Conservation (phyloP, 2,113 vertebrate species). For the Pachypanchax playfairii region DNA sequence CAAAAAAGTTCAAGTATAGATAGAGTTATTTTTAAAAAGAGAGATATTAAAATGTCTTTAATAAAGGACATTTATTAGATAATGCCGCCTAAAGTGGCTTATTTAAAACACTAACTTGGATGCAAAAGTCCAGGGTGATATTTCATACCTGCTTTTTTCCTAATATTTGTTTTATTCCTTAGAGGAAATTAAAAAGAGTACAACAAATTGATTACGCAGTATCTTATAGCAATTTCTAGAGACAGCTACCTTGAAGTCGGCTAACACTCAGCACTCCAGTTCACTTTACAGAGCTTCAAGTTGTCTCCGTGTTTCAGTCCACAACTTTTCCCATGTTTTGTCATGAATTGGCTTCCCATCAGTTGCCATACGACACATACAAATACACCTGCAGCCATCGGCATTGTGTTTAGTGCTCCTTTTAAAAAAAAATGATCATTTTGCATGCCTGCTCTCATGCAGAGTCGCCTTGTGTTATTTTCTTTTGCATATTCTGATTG, state of each 20-base stretch:
- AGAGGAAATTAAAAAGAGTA: constrained; percentile 64
- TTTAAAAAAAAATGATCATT: constrained; percentile 55
- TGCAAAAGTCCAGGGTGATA: constrained; percentile 72
- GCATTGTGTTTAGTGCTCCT: constrained; percentile 71
- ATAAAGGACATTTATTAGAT: constrained; percentile 73
- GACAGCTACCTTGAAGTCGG: constrained; percentile 61
- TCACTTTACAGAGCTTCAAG: constrained; percentile 70
- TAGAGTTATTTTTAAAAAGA: constrained; percentile 84
- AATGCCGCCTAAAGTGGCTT: constrained; percentile 77
- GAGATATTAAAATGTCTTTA: constrained; percentile 75
- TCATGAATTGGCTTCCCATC: constrained; percentile 59
- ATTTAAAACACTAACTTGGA: constrained; percentile 78
- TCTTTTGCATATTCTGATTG: constrained; percentile 80
- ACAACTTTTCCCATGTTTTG: constrained; percentile 39
- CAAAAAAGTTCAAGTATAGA: constrained; percentile 75
- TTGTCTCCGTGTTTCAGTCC: constrained; percentile 57
- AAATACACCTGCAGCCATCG: constrained; percentile 49
- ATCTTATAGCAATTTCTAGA: constrained; percentile 67
- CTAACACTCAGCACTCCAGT: constrained; percentile 74
- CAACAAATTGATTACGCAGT: constrained; percentile 63
- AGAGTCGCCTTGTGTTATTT: constrained; percentile 89
- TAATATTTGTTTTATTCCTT: constrained; percentile 71
- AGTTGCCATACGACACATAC: constrained; percentile 59
- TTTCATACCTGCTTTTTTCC: constrained; percentile 74
- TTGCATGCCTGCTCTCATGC: constrained; percentile 82